Evolutionary conservation across 2,797 vertebrate species (phyloP).

Genomic region (Tarsius wallacei): DNA sequence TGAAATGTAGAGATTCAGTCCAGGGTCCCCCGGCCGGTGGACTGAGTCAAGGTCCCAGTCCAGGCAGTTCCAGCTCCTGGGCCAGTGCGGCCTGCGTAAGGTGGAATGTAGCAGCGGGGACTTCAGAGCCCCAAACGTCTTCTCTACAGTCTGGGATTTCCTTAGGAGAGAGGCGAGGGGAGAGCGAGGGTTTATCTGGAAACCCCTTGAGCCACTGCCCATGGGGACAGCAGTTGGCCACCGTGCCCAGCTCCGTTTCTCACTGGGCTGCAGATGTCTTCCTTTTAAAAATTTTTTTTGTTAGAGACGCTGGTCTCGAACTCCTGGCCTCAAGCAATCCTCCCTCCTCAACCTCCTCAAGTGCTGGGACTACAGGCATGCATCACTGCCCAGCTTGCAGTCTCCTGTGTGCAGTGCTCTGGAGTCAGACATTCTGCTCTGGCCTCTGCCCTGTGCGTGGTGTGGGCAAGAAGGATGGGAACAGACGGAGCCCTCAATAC

Average conservation of each 20-base stretch:
- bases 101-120: neutral
- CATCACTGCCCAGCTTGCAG: rapidly evolving
- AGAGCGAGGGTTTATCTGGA: neutral
- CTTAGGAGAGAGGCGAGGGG: neutral
- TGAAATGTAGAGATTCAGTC: neutral
- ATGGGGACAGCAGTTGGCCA: too few species aligned
- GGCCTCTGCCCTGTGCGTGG: rapidly evolving
- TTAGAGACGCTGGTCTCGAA: too few species aligned
- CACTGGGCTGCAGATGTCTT: rapidly evolving
- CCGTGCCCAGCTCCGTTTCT: rapidly evolving
- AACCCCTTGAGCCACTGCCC: rapidly evolving
- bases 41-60: neutral
- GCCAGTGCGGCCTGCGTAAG: neutral
- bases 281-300: too few species aligned
- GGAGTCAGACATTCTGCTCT: too few species aligned
- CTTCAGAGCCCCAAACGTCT: neutral
- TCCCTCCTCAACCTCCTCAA: too few species aligned
- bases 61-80: neutral
- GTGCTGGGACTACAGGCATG: too few species aligned
- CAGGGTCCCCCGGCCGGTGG: neutral
- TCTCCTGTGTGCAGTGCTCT: neutral
- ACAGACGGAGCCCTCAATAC: neutral
- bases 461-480: neutral
- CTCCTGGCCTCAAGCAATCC: too few species aligned
- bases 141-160: neutral